phyloP scores from a whole-genome alignment of 1,140 invertebrate species.

The Hyposmocoma kahamanoa region DNA sequence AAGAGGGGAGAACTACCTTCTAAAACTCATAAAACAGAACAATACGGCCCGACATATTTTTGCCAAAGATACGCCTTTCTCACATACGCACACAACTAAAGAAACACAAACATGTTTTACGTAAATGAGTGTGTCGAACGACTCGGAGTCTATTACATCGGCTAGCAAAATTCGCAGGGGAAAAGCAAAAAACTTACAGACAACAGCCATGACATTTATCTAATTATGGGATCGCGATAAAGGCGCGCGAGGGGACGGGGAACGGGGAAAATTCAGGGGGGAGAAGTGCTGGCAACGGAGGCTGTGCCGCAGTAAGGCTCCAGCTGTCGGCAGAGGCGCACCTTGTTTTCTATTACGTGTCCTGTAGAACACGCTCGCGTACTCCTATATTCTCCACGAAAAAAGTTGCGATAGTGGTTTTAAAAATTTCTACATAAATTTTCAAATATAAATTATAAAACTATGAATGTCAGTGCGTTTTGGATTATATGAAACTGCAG shows the following conservation, averaged over 20 bases:
- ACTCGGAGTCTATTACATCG: constrained; percentile 33
- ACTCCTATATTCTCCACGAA: no score
- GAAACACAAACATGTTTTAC: constrained; percentile 25
- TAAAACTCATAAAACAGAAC: no score
- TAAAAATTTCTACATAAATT: no score
- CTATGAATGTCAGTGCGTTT: no score
- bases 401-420: no score
- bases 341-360: no score
- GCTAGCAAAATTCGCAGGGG: constrained; percentile 26
- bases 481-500: no score
- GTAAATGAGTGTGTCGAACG: constrained; percentile 30
- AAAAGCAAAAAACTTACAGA: constrained; percentile 41
- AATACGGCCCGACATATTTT: no score
- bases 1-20: no score
- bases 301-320: constrained; percentile 42
- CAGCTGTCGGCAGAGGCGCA: constrained; percentile 14
- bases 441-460: no score
- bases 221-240: constrained; percentile 68
- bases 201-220: constrained; percentile 67
- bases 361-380: no score
- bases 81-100: neutral
- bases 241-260: constrained; percentile 31
- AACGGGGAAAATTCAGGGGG: constrained; percentile 16
- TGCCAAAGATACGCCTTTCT: no score
- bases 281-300: constrained; percentile 20